phyloP scores from a whole-genome alignment of 2,113 vertebrate genomes.

The Psittacula cyanocephala region DNA sequence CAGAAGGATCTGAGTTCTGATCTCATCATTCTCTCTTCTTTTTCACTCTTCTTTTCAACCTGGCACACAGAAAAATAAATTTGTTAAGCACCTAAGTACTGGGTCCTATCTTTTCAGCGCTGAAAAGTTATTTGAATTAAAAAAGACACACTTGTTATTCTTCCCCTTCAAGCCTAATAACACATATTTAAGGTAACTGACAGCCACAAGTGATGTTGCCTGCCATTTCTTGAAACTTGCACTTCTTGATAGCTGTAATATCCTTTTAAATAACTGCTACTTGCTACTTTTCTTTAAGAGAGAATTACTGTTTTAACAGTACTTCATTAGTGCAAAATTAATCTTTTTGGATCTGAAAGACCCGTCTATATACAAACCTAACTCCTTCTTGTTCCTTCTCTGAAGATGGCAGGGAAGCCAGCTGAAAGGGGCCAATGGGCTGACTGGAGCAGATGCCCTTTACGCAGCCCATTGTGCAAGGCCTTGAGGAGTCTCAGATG shows the following conservation, averaged over 20 bases:
- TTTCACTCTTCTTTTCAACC: background rate
- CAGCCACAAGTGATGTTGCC: background rate
- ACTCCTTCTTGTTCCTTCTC: background rate
- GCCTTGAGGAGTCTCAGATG: background rate
- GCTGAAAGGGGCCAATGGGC: background rate
- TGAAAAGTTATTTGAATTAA: conserved; percentile 9
- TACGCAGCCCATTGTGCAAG: background rate
- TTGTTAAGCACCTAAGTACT: background rate
- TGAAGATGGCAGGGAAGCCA: background rate
- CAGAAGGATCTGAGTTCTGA: background rate
- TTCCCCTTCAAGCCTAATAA: background rate
- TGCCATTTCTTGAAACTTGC: background rate
- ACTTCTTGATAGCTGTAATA: background rate
- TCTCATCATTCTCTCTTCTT: background rate
- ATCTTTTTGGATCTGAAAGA: background rate
- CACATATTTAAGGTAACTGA: background rate
- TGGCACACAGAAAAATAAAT: background rate
- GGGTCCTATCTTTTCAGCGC: background rate
- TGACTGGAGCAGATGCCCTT: background rate
- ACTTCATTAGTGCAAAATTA: background rate
- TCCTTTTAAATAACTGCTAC: background rate
- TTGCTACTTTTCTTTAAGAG: background rate
- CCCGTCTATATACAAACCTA: background rate
- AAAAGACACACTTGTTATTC: background rate
- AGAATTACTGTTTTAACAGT: background rate